phyloP scores from a whole-genome alignment of 2,113 vertebrate genomes.

The Morone chrysops region DNA sequence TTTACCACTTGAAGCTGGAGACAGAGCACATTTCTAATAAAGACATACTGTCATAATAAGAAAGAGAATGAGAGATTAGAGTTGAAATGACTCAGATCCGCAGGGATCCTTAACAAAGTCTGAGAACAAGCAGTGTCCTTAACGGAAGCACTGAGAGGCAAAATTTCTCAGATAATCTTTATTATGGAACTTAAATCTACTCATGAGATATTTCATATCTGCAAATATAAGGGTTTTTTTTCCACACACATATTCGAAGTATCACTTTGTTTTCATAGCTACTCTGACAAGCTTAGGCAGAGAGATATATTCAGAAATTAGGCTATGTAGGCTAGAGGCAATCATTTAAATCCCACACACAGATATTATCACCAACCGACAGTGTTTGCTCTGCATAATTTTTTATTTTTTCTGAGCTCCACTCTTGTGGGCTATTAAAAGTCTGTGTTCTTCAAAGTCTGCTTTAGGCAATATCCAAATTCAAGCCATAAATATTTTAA shows the following conservation, averaged over 20 bases:
- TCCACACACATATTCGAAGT: background rate
- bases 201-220: conserved; percentile 24
- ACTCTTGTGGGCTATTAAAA: conserved; percentile 51
- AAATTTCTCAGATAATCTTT: conserved; percentile 32
- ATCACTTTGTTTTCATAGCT: conserved; percentile 41
- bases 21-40: background rate
- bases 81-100: conserved; percentile 34
- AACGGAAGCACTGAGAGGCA: conserved; percentile 9
- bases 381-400: conserved; percentile 41
- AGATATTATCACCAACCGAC: conserved; percentile 50
- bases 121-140: conserved; percentile 21
- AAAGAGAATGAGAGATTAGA: conserved; percentile 9
- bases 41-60: background rate
- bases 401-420: conserved; percentile 27
- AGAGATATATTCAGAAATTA: conserved; percentile 57
- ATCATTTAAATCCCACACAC: conserved; percentile 60
- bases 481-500: conserved; percentile 50
- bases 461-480: conserved; percentile 53
- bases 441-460: conserved; percentile 44
- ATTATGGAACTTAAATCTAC: conserved; percentile 23
- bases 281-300: conserved; percentile 15
- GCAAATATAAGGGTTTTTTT: conserved; percentile 10
- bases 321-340: conserved; percentile 46
- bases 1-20: background rate
- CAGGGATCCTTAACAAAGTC: conserved; percentile 8